Base-by-base conservation (phyloP, 1,140 invertebrate genomes). In the Episyrphus balteatus region DNA sequence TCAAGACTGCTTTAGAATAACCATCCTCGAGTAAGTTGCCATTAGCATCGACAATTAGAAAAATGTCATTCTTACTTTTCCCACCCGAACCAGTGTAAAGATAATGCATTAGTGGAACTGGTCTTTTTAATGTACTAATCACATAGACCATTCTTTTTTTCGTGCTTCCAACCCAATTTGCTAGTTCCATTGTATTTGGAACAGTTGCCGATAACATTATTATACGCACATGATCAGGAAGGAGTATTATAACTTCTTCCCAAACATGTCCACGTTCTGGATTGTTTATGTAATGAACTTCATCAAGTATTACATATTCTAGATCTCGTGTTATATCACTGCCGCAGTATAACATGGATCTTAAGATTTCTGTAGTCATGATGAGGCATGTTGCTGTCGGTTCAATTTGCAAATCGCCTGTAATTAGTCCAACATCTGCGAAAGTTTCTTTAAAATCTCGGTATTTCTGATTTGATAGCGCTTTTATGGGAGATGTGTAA, bases 401-500 rank as follows among this genome's bases (percentile, higher is more conserved):
- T 62, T 98, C 92, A 26, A 99, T 86, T 71, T 99, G 95, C 44
- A 98, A 80, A 73, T 98, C 95, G 0, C 95, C 95, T 0, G 95
- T 98, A 10, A 98, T 80, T 1, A 98, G 72, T 6, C 94, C 94
- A 26, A 98, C 93, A 60, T 92, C 88, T 46, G 90, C 84, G 66
- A 96, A 98, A 40, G 79, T 84, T 41, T 82, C 81, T 65, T 90
- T 93, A 66, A 99, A 98, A 61, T 99, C 97, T 34, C 93, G 78
- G 72, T 92, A 99, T 68, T 99, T 99, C 67, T 99, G 97, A 75
- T 99, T 99, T 0, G 96, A 99, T 7, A 99, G 71, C 0, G 97
- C 97, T 75, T 99, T 99, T 42, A 99, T 98, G 1, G 97, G 97
- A 1, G 96, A 99, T 1, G 97, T 99, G 69, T 99, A 99, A 51